A percentile compares a stretch with the other conserved stretches of the same genome.
Evolutionary conservation across 2,888 invertebrate genomes (phyloP).

Genomic region (Synergus umbraculus): DNA sequence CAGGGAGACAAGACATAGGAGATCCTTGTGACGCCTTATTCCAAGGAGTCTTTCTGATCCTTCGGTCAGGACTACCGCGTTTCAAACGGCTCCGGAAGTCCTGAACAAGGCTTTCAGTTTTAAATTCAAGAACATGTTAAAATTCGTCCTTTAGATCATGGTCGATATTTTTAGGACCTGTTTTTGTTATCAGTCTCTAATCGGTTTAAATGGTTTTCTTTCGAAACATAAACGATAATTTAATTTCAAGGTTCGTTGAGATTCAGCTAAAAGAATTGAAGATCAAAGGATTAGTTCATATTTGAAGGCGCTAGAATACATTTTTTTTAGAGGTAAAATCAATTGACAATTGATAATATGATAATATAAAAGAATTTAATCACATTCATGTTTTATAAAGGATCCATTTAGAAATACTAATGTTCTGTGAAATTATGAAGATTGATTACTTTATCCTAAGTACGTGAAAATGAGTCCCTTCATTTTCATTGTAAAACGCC

Average conservation of each 20-base stretch:
- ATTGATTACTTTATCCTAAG: background rate
- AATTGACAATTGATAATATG: background rate
- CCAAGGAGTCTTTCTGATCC: constrained; percentile 59
- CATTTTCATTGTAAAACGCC: background rate
- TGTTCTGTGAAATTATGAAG: background rate
- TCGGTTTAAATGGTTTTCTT: too few relatives aligned
- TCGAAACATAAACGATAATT: too few relatives aligned
- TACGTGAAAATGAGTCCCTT: background rate
- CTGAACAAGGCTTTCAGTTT: background rate
- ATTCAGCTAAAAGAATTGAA: too few relatives aligned
- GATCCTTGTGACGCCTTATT: constrained; percentile 67
- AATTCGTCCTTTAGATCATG: background rate
- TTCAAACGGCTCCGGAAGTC: background rate
- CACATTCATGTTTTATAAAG: background rate
- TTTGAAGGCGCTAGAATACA: too few relatives aligned
- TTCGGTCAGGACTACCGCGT: constrained; percentile 54
- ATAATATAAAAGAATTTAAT: background rate
- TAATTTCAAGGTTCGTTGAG: too few relatives aligned
- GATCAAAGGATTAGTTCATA: too few relatives aligned
- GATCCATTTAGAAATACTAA: background rate
- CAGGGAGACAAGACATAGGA: constrained; percentile 66
- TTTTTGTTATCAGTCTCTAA: too few relatives aligned
- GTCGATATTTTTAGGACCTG: too few relatives aligned
- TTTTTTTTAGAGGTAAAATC: background rate
- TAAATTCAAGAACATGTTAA: background rate